A percentile compares a stretch with the other conserved stretches of the same genome.
These are phyloP conservation scores for Catharus minimus DNA, from an alignment of 2,113 vertebrate genomes.

Conservation along the genomic window DNA sequence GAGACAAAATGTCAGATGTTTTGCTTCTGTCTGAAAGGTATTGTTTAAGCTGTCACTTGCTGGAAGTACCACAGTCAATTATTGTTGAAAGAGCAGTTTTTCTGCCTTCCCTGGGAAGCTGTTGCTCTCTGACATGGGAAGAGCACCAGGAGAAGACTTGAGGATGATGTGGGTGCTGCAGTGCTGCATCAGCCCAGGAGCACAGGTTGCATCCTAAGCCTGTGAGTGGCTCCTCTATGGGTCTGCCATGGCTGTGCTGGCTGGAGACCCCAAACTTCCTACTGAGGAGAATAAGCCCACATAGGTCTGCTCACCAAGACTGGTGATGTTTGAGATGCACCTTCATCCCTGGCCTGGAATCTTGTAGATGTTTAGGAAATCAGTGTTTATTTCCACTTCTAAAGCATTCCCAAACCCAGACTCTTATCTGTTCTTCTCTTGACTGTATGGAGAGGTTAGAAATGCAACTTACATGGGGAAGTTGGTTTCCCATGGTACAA, in stretches of 20 bases:
- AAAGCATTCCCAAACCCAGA: background rate
- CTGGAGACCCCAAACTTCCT: background rate
- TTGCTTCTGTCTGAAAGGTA: background rate
- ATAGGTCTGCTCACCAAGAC: fast-evolving
- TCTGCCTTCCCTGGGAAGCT: background rate
- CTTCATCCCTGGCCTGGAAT: background rate
- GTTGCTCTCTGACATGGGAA: background rate
- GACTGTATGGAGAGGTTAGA: background rate
- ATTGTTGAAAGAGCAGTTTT: background rate
- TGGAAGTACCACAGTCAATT: background rate
- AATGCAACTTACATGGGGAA: fast-evolving
- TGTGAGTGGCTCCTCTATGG: fast-evolving
- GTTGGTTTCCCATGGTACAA: background rate
- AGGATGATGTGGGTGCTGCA: background rate
- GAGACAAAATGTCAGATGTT: background rate
- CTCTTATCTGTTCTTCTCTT: background rate
- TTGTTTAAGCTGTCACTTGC: background rate
- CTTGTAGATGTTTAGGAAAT: background rate
- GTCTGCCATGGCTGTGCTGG: background rate
- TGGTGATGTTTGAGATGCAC: background rate
- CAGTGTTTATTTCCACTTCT: background rate
- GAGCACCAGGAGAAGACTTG: background rate
- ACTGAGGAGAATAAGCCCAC: background rate
- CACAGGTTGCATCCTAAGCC: fast-evolving
- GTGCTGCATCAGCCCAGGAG: background rate